Evolutionary conservation across 2,888 invertebrate genomes (phyloP).

Genomic region (Unio pictorum): DNA sequence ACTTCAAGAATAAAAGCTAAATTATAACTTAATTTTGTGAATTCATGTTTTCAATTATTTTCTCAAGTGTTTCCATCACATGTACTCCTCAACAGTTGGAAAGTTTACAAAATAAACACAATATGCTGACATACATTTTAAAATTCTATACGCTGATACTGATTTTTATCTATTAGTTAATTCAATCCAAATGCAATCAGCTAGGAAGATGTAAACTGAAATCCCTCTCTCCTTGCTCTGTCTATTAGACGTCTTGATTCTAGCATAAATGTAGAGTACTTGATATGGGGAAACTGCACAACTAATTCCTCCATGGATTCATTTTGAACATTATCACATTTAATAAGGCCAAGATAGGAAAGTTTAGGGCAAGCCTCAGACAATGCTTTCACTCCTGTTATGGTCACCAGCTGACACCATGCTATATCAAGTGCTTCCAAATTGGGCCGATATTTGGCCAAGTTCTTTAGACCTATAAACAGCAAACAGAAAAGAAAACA

Average conservation of each 20-base stretch:
- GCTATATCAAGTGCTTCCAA: constrained; percentile 60
- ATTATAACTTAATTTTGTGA: too few species aligned
- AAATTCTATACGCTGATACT: too few species aligned
- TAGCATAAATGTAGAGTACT: constrained; percentile 59
- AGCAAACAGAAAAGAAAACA: not conserved
- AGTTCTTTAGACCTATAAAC: constrained; percentile 41
- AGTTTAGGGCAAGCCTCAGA: constrained; percentile 47
- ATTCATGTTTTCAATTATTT: too few species aligned
- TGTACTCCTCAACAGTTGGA: too few species aligned
- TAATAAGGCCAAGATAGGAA: constrained; percentile 58
- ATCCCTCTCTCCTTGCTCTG: constrained; percentile 39
- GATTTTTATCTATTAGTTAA: too few species aligned
- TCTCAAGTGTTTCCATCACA: too few species aligned
- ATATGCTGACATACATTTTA: too few species aligned
- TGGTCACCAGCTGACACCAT: constrained; percentile 60
- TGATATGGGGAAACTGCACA: constrained; percentile 46
- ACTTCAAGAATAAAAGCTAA: too few species aligned
- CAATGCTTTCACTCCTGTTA: constrained; percentile 46
- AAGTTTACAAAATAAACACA: too few species aligned
- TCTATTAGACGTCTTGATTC: constrained; percentile 54
- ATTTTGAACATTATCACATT: constrained; percentile 56
- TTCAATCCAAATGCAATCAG: too few species aligned
- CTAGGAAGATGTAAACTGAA: constrained; percentile 13
- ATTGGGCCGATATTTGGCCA: constrained; percentile 40
- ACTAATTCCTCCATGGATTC: constrained; percentile 50